Evolutionary conservation across 2,797 vertebrate genomes (phyloP), one percentile per base, ranked within the genome.

Genomic region (Spinibarbus caldwelli): DNA sequence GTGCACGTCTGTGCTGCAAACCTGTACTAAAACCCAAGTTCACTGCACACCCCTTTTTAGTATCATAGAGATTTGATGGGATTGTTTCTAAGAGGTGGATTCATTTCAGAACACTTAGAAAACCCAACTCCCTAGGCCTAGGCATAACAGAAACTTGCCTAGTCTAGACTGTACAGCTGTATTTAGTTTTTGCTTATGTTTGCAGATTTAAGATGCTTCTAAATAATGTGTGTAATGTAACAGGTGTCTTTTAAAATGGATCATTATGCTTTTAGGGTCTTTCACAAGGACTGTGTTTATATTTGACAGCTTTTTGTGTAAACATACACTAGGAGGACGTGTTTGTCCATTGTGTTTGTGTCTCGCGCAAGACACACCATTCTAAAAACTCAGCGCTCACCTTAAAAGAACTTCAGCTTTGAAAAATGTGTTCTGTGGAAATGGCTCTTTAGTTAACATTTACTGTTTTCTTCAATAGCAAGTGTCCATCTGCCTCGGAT

Each of bases 401-500:
- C n/a, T n/a, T n/a, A n/a, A n/a, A n/a, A n/a, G n/a, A n/a, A n/a
- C n/a, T 43, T 71, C 12, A 26, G 12, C 23, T 71, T 71, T 52
- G 10, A 31, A 23, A 23, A 36, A 14, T 5, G 21, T 1, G 5
- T 34, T 49, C 76, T 62, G 36, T 26, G 5, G 43, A 43, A 45
- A 78, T 45, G 57, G 4, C 82, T 57, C 10, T 71, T 9, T 70
- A 1, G 78, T 36, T 21, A 77, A 47, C 29, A 19, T 43, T 23
- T 67, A 2, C 26, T 88, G 17, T 29, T 83, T 90, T 71, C 64
- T 78, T 77, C 75, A 36, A 80, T 88, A 98, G 98, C 97, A 26
- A 96, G 97, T 7, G 96, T 99, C 62, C 97, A 99, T 89, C 96
- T 99, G 73, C 98, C 98, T 78, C 96, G 97, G 11, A 97, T 99